Evolutionary conservation across 2,797 vertebrate species (phyloP), one percentile per base, ranked within the genome.

Genomic region (Hylomyscus alleni): DNA sequence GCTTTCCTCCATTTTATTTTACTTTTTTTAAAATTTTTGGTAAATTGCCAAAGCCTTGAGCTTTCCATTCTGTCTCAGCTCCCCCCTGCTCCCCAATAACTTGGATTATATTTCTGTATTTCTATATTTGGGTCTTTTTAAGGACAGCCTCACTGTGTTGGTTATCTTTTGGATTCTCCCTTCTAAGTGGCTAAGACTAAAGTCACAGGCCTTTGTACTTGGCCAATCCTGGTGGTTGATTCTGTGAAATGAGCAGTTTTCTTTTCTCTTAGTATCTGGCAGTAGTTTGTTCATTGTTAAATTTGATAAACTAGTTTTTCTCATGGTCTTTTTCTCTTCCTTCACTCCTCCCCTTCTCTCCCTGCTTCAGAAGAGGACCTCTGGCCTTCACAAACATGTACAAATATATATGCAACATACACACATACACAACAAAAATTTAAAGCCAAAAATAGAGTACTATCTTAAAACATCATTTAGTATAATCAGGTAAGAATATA

Each of bases 271-370:
- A 37, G 11, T 72, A 22, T 31, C 20, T 69, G 69, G 13, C 26
- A 69, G 47, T 94, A 93, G n/a, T 84, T 91, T 37, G 22, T 83
- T 91, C 58, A 56, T 90, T 90, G 22, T 69, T 93, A 77, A 94
- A 90, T 75, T 84, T 89, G 67, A 94, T 90, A 88, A 67, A 44
- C 50, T 78, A 44, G 47, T 87, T 13, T 56, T 31, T 78, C 40
- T 77, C 40, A 54, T 54, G 20, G 20, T 56, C 20, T 54, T 50
- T 67, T 67, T 19, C 19, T 50, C 44, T 67, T 37, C 22, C 24
- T 73, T 54, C 34, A 14, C 20, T 37, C 12, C 47, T 9, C 6
- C 47, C 14, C 44, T 44, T 44, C 44, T 6, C 44, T 44, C 19
- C 40, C 44, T 8, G 29, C 47, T 62, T 84, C 65, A 56, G 34